Evolutionary conservation across 1,140 invertebrate species (phyloP).

Genomic region (Drosophila azteca): DNA sequence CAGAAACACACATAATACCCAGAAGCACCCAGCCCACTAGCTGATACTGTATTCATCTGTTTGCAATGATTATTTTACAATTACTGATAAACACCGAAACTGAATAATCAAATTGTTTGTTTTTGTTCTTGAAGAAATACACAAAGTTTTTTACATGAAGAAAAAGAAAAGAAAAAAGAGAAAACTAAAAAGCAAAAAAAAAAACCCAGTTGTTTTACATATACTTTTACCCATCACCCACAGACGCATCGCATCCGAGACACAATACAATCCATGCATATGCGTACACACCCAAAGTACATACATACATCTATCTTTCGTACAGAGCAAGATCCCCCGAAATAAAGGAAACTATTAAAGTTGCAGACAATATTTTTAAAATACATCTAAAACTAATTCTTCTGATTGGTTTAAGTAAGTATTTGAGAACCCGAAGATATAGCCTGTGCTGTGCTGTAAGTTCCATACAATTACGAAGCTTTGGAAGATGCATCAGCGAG

Average conservation of each 20-base stretch:
- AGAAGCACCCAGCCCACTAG: slow-evolving; percentile 49
- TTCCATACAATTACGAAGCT: no score
- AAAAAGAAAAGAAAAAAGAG: slow-evolving; percentile 60
- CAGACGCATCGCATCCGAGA: no score
- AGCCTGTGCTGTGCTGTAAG: no score
- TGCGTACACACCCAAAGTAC: slow-evolving; percentile 15
- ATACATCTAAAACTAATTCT: slow-evolving; percentile 10
- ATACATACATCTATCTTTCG: slow-evolving; percentile 30
- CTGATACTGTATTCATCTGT: slow-evolving; percentile 72
- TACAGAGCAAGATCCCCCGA: slow-evolving; percentile 32
- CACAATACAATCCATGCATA: background rate
- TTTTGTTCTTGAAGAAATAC: slow-evolving; percentile 80
- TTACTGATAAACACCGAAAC: slow-evolving; percentile 70
- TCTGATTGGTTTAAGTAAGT: slow-evolving; percentile 9
- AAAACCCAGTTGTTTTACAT: slow-evolving; percentile 70
- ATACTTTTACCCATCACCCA: slow-evolving; percentile 5
- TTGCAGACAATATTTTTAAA: slow-evolving; percentile 66
- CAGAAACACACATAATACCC: slow-evolving; percentile 2
- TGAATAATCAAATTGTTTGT: slow-evolving; percentile 78
- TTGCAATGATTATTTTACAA: slow-evolving; percentile 75
- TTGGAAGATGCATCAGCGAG: no score
- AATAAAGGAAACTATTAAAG: slow-evolving; percentile 74
- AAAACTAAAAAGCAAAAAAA: slow-evolving; percentile 62
- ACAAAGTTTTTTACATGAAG: slow-evolving; percentile 76
- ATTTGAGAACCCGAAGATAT: no score